Base-by-base conservation (phyloP, 1,140 invertebrate species). In the Ceratina australensis region DNA sequence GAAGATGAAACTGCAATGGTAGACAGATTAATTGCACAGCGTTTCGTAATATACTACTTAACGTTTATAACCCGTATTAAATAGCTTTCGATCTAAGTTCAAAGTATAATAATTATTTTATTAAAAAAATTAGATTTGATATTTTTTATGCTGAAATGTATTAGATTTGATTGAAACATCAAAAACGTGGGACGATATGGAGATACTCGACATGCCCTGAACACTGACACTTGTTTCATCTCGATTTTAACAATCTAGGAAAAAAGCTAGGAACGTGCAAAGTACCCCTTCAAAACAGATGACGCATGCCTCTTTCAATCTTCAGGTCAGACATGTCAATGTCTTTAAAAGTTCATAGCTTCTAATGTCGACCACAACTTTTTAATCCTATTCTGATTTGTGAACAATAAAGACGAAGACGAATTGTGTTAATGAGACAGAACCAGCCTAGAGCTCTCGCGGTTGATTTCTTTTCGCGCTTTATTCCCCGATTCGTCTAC, bases 401-500 rank as follows among this genome's bases (percentile, higher is more conserved):
- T 0, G 5, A 10, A 7, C 3, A 42, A 42, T 42, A 42, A 42
- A 42, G 10, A 10, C 33, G 33, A 8, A 42, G 33, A 33, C 2
- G 28, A 42, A 42, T 42, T 42, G 33, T 42, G 33, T 5, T 10
- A 42, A 5, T 42, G 33, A 42, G 5, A 42, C 33, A 42, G 10
- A 42, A 42, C 33, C 33, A 10, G 33, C 3, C 33, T 10, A 10
- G 33, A 42, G 33, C 33, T 8, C 33, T 42, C 33, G 33, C 33
- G 33, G 33, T 42, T 42, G 33, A 42, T 42, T 68, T 49, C 73
- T 10, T 33, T 49, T 59, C 69, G n/a, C 73, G 20, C 66, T 63
- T 71, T 77, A 71, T 63, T 57, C 22, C 2, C 15, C 74, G 18
- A 54, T 71, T 57, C 67, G 20, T 71, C 66, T 26, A 54, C 22